Evolutionary conservation across 2,888 invertebrate species (phyloP).

Genomic region (Leptinotarsa haldemani): DNA sequence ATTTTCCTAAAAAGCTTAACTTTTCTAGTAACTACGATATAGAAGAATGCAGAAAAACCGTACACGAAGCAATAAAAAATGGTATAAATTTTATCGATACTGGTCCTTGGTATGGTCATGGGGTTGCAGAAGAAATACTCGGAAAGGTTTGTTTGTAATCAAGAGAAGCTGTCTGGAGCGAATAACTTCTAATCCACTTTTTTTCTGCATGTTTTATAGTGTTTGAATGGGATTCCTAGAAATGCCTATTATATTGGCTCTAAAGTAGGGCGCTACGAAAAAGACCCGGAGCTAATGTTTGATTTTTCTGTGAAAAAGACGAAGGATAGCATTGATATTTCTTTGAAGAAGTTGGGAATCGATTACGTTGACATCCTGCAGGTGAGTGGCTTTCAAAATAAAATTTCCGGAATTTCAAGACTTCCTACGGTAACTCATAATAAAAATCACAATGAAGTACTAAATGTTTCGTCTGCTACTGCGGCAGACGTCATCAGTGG

Average conservation of each 20-base stretch:
- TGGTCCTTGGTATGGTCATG: conserved; percentile 93
- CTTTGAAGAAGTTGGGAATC: conserved; percentile 78
- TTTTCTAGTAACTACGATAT: conserved; percentile 73
- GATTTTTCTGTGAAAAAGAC: conserved; percentile 86
- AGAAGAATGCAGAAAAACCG: conserved; percentile 75
- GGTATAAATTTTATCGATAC: conserved; percentile 95
- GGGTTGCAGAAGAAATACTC: conserved; percentile 82
- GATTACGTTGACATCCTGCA: conserved; percentile 91
- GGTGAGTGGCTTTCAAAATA: conserved; percentile 66
- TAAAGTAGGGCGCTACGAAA: conserved; percentile 89
- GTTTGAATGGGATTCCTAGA: conserved; percentile 82
- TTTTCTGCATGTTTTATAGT: conserved; percentile 65
- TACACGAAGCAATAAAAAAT: conserved; percentile 77
- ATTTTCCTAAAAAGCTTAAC: not conserved
- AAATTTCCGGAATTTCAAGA: too few species aligned
- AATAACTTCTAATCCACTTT: not conserved
- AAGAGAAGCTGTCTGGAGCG: not conserved
- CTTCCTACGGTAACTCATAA: not conserved
- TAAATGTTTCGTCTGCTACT: too few species aligned
- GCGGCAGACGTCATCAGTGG: too few species aligned
- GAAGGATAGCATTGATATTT: conserved; percentile 78
- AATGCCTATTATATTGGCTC: conserved; percentile 89
- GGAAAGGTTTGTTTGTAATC: conserved; percentile 77
- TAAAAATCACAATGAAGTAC: too few species aligned
- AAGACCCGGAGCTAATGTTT: conserved; percentile 79